Evolutionary conservation across 2,888 invertebrate species (phyloP).

Genomic region (Eilema sororculum): DNA sequence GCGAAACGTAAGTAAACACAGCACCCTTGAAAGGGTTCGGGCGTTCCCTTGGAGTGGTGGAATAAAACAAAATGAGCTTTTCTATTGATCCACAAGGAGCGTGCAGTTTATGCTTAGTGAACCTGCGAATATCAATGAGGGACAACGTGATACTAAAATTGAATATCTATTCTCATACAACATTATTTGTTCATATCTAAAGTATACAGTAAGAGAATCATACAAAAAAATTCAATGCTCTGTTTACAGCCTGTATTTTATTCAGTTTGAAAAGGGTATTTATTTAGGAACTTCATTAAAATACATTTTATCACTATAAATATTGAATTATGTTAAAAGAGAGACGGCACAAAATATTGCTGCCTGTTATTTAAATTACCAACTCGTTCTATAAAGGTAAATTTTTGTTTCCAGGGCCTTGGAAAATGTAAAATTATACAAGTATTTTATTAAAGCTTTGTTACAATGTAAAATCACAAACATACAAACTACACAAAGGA

Average conservation of each 20-base stretch:
- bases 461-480: constrained; percentile 29
- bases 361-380: constrained; percentile 4
- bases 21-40: constrained; percentile 77
- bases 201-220: not conserved
- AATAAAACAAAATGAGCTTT: constrained; percentile 82
- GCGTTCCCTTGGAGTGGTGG: constrained; percentile 70
- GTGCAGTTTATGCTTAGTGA: constrained; percentile 71
- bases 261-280: constrained; percentile 1
- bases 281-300: constrained; percentile 1
- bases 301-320: constrained; percentile 36
- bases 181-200: constrained; percentile 19
- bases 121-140: constrained; percentile 65
- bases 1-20: constrained; percentile 71
- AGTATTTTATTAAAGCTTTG: constrained; percentile 1
- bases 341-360: not conserved
- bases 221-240: too few relatives aligned
- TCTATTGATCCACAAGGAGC: constrained; percentile 71
- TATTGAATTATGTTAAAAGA: constrained; percentile 17
- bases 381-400: not conserved
- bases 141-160: constrained; percentile 31
- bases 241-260: constrained; percentile 3
- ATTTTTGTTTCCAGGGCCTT: not conserved
- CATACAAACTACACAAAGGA: constrained; percentile 23
- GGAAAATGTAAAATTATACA: not conserved
- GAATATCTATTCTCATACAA: constrained; percentile 24